Base-by-base conservation (phyloP, 2,888 invertebrate species). In the Venusia cambrica region DNA sequence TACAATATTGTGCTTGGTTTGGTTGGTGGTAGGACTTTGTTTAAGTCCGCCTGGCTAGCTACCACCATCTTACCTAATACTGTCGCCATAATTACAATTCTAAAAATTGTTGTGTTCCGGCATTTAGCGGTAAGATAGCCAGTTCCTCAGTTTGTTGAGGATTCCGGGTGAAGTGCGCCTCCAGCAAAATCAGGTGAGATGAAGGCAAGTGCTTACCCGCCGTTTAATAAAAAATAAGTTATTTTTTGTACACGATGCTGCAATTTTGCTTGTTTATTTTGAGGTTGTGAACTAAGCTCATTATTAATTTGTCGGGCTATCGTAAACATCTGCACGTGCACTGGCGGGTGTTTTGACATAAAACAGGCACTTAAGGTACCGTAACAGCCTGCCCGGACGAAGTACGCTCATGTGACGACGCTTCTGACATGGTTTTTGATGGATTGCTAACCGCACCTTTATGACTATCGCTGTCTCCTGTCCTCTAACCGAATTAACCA, bases 291-390 rank as follows among this genome's bases (percentile, higher is more conserved):
- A 79, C 76, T 75, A 75, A 28, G 74, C 78, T 77, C 73, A 78
- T 83, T 83, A 81, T 84, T 83, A 83, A 85, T 84, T 84, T 84
- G 78, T 78, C 73, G 60, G 57, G 48, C 64, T 67, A 68, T 70
- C 73, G 69, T 84, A 81, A 83, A 83, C 61, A 54, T 58, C 64
- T 65, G 73, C 74, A 71, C 65, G 68, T 72, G 64, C 54, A 52
- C 49, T 44, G 41, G 51, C 54, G 56, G 57, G 53, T 59, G 61
- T 62, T 59, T 52, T 51, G 62, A 62, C 71, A 65, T 74, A 68
- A 74, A 73, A 64, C 55, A 54, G 55, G 72, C 65, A 62, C 64
- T 81, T 73, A 80, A 80, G 73, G 70, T 61, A 61, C 55, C 49
- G 63, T 64, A 66, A 62, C 62, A 65, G 60, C 61, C 49, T 57